Base-by-base conservation (phyloP, 1,140 invertebrate genomes). In the Vanessa atalanta region DNA sequence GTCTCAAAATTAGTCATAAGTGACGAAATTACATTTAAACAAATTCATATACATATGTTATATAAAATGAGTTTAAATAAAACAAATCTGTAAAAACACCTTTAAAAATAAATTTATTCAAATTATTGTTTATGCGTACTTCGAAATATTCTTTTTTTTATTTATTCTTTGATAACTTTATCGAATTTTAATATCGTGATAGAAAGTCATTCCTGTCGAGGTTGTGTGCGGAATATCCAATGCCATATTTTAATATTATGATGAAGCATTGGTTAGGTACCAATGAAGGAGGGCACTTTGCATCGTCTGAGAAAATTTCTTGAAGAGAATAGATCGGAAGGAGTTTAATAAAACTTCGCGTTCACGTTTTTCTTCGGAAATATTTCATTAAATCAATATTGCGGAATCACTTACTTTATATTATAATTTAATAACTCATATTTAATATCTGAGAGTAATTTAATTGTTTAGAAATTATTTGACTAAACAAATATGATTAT, bases 181-280 rank as follows among this genome's bases (percentile, higher is more conserved):
- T 31, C 23, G 23, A 23, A 37, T 61, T 61, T 61, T 37, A 61
- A 61, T 61, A 61, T 61, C 16, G 57, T 61, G 57, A 69, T 69
- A 31, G 51, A 69, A 69, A 57, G 67, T 60, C 43, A 1, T 69
- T 60, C 66, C 43, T 69, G 37, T 69, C 65, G 47, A 50, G 31
- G 37, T 20, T 70, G 43, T 70, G 57, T 23, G 31, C 43, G 55
- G 20, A 70, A 61, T 73, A 77, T 69, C 64, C 51, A 65, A 76
- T 67, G 61, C 50, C 61, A 77, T 76, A 72, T 65, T 77, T 73
- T 70, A 76, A 76, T 76, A 72, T 76, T 76, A 67, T 73, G 75
- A 65, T 75, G 64, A 75, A 66, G 67, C 65, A 65, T 77, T 43
- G 65, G 67, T 51, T 70, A 60, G 20, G 20, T 20, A 20, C 75